phyloP scores from a whole-genome alignment of 1,140 invertebrate genomes.

The Pomacea maculata region DNA sequence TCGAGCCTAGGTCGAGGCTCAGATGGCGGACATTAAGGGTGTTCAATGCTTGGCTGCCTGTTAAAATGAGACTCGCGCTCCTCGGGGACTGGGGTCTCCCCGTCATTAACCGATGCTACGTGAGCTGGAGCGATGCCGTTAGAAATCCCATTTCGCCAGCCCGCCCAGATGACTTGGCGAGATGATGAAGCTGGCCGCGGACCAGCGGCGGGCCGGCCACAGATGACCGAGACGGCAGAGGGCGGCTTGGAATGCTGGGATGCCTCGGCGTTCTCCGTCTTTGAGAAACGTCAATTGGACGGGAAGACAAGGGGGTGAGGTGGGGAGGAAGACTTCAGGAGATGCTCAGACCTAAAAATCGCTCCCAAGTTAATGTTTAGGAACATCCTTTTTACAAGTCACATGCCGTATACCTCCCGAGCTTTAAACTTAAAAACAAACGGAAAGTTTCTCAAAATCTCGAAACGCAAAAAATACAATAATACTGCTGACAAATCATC shows the following conservation, averaged over 20 bases:
- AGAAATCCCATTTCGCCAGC: conserved; percentile 10
- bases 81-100: conserved; percentile 1
- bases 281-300: too few relatives aligned
- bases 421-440: too few relatives aligned
- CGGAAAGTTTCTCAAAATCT: too few relatives aligned
- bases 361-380: too few relatives aligned
- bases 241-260: neutral
- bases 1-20: conserved; percentile 2
- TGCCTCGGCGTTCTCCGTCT: too few relatives aligned
- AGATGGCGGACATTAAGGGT: conserved; percentile 27
- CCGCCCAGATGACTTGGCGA: conserved; percentile 6
- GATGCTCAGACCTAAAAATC: too few relatives aligned
- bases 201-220: neutral
- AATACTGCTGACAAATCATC: too few relatives aligned
- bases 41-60: conserved; percentile 23
- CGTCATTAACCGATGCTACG: conserved; percentile 16
- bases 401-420: too few relatives aligned
- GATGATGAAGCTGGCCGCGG: conserved; percentile 6
- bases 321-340: too few relatives aligned
- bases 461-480: too few relatives aligned
- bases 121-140: conserved; percentile 5
- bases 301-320: too few relatives aligned
- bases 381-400: too few relatives aligned
- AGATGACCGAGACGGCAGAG: neutral
- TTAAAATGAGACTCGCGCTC: conserved; percentile 19